Evolutionary conservation across 2,113 vertebrate genomes (phyloP).

Genomic region (Microcebus ravelobensis): DNA sequence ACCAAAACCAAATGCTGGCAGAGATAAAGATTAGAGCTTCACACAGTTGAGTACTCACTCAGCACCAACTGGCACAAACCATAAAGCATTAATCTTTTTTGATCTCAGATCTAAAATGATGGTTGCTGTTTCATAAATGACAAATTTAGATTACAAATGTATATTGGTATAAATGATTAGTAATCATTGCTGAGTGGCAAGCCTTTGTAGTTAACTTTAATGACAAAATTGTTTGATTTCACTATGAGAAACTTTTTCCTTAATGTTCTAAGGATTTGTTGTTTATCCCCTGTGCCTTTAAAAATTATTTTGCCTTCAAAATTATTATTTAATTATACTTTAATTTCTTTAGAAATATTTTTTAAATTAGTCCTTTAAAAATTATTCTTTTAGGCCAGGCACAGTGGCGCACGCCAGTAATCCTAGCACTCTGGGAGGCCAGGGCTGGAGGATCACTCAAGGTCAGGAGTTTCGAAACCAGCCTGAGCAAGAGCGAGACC

Average conservation of each 20-base stretch:
- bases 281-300: background rate
- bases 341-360: background rate
- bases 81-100: conserved; percentile 56
- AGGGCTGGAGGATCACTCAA: no score
- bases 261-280: conserved; percentile 28
- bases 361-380: background rate
- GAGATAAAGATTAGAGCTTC: conserved; percentile 45
- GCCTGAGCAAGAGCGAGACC: no score
- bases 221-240: conserved; percentile 45
- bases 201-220: conserved; percentile 12
- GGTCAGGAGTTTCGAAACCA: no score
- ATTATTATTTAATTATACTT: background rate
- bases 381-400: background rate
- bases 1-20: conserved; percentile 17
- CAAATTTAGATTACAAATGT: background rate
- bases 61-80: conserved; percentile 51
- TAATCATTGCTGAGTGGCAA: conserved; percentile 16
- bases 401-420: no score
- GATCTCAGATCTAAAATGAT: conserved; percentile 43
- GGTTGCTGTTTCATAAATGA: conserved; percentile 60
- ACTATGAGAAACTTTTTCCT: conserved; percentile 34
- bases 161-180: conserved; percentile 24
- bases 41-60: conserved; percentile 43
- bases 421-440: no score
- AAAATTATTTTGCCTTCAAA: background rate